A percentile compares a stretch with the other conserved stretches of the same genome.
Conservation (phyloP, 2,113 vertebrate genomes). For the Megaceryle torquata region DNA sequence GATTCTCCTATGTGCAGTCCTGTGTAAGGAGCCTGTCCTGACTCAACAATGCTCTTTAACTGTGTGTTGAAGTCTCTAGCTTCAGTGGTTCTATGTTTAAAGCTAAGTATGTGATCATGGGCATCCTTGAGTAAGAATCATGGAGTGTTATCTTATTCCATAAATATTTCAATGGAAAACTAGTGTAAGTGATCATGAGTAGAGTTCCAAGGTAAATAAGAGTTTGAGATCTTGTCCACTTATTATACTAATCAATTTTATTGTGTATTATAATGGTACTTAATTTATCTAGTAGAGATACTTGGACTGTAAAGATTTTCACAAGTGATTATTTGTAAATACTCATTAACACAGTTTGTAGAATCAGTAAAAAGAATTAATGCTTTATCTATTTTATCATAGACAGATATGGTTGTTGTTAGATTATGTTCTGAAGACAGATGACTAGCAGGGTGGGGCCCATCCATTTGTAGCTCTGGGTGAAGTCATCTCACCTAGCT, state of each 20-base stretch:
- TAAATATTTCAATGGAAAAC: not conserved
- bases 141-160: not conserved
- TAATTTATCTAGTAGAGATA: not conserved
- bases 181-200: not conserved
- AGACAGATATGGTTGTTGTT: not conserved
- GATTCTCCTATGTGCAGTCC: not conserved
- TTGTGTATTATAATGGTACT: not conserved
- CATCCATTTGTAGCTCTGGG: not conserved
- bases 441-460: not conserved
- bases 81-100: not conserved
- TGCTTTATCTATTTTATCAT: not conserved
- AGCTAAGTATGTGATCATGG: not conserved
- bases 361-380: not conserved
- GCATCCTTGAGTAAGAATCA: not conserved
- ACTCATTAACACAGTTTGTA: not conserved
- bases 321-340: not conserved
- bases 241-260: not conserved
- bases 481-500: not conserved
- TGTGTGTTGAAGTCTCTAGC: not conserved
- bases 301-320: not conserved
- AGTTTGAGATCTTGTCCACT: not conserved
- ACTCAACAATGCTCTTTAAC: not conserved
- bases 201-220: not conserved
- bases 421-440: not conserved
- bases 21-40: not conserved